Evolutionary conservation across 2,113 vertebrate species (phyloP).

Genomic region (Spheniscus mendiculus): DNA sequence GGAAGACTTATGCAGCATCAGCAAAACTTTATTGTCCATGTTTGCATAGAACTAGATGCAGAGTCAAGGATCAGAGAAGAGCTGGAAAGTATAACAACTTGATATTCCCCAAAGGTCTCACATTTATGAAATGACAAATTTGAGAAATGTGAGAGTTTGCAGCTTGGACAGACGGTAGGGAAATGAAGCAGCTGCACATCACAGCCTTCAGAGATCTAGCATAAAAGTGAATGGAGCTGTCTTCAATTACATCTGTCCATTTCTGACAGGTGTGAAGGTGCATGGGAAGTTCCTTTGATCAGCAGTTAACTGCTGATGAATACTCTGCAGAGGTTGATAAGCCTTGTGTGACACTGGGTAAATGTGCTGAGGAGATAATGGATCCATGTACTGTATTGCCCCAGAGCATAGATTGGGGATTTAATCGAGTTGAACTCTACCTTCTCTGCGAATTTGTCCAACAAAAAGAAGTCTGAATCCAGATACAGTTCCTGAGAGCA

Average conservation of each 20-base stretch:
- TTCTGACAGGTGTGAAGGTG: slow-evolving; percentile 4
- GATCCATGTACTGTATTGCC: neutral
- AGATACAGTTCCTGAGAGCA: neutral
- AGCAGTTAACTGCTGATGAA: neutral
- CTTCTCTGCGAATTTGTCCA: neutral
- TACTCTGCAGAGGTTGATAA: neutral
- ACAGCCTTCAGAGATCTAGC: neutral
- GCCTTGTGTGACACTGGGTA: neutral
- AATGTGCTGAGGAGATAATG: neutral
- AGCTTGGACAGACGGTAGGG: neutral
- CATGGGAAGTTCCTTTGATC: neutral
- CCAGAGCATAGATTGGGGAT: neutral
- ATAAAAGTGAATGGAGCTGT: neutral
- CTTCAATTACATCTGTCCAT: neutral
- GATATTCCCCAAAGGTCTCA: neutral
- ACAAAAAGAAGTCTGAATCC: neutral
- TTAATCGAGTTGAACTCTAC: neutral
- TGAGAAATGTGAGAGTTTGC: neutral
- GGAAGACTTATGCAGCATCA: neutral
- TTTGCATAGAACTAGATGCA: neutral
- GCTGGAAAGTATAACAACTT: neutral
- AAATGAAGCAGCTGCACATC: neutral
- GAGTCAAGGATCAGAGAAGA: neutral
- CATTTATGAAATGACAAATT: neutral
- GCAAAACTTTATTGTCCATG: neutral